Conservation (phyloP, 92 coral and sea anemone species). For the Palythoa heliodiscus region DNA sequence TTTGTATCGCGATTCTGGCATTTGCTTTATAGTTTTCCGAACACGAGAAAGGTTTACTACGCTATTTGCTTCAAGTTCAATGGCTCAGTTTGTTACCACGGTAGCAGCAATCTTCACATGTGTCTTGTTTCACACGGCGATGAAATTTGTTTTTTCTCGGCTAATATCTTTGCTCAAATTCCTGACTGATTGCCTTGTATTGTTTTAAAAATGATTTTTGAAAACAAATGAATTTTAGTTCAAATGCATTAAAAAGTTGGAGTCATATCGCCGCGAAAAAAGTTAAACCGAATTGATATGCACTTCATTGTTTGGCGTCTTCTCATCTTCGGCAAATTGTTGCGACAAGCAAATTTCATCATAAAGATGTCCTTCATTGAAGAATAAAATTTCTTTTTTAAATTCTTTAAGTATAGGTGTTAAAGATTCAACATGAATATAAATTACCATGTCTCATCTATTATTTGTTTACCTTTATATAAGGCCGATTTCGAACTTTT, state of each 20-base stretch:
- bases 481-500: background rate
- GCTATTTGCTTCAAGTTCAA: background rate
- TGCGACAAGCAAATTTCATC: background rate
- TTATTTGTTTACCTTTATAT: background rate
- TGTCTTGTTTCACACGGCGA: background rate
- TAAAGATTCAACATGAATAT: background rate
- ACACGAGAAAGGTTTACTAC: background rate
- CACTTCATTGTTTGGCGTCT: background rate
- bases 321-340: background rate
- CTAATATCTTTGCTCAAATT: background rate
- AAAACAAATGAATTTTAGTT: background rate
- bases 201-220: background rate
- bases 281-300: background rate
- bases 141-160: background rate
- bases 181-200: background rate
- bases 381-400: background rate
- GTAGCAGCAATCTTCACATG: background rate
- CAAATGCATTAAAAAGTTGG: background rate
- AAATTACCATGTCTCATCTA: background rate
- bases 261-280: background rate
- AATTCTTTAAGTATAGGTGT: background rate
- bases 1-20: too few relatives aligned
- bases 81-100: background rate
- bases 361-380: background rate
- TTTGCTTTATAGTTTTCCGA: background rate